phyloP scores from a whole-genome alignment of 2,797 vertebrate genomes.

The Hirundo rustica region DNA sequence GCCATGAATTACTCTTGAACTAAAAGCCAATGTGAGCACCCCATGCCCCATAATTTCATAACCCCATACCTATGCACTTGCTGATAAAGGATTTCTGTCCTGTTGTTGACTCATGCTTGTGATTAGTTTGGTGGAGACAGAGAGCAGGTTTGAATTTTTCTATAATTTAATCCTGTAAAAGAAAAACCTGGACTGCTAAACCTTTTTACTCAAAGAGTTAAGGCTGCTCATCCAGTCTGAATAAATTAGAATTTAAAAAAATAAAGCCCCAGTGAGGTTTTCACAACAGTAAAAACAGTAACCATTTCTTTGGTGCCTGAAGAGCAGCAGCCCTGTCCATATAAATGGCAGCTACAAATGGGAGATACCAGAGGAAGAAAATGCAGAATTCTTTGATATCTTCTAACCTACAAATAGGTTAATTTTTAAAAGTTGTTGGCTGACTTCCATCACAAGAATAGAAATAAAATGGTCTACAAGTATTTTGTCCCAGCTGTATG shows the following conservation, averaged over 20 bases:
- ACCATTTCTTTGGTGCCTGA: not conserved
- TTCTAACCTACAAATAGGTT: not conserved
- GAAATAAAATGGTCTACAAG: not conserved
- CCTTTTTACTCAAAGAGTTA: not conserved
- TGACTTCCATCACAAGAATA: not conserved
- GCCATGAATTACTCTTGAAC: not conserved
- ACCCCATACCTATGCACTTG: fast-evolving
- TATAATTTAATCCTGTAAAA: not conserved
- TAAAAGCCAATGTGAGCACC: not conserved
- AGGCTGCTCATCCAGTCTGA: not conserved
- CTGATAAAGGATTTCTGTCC: not conserved
- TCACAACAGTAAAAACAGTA: not conserved
- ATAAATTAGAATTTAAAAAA: not conserved
- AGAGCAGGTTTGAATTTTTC: not conserved
- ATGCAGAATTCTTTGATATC: not conserved
- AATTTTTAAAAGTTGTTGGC: not conserved
- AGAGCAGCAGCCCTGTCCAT: not conserved
- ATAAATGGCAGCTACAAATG: not conserved
- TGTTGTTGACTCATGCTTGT: not conserved
- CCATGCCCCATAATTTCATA: not conserved
- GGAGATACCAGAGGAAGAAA: not conserved
- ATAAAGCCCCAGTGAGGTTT: not conserved
- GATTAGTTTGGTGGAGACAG: not conserved
- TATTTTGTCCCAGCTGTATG: not conserved
- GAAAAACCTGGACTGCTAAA: not conserved